Evolutionary conservation across 1,140 invertebrate genomes (phyloP), one percentile per base, ranked within the genome.

Genomic region (Phymastichus coffea): DNA sequence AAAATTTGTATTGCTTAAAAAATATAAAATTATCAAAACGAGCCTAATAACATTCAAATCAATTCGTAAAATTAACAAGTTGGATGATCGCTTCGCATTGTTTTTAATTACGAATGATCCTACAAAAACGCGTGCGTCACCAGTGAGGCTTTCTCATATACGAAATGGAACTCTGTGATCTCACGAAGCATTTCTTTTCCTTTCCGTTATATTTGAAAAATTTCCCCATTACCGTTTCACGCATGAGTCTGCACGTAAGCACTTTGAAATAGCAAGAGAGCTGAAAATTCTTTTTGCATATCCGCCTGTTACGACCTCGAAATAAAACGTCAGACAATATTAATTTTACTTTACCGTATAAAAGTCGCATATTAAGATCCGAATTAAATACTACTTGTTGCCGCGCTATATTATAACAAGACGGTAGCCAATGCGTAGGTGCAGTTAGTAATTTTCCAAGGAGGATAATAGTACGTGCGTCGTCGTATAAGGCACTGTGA

Each of bases 181-280:
- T 20, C 17, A 47, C 44, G 33, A 35, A 47, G 44, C 47, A 57
- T 38, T 47, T 57, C 48, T 35, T n/a, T 33, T 46, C 22, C 3
- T 46, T n/a, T n/a, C n/a, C n/a, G n/a, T n/a, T n/a, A n/a, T n/a
- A n/a, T n/a, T n/a, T n/a, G n/a, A n/a, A 28, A 57, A 47, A 47
- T 57, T 37, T 38, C 43, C 38, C 35, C 33, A 38, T 57, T 57
- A 47, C n/a, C 54, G 38, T 57, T 26, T 57, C n/a, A 46, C 30
- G 22, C 28, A 44, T 22, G n/a, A 38, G 19, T 28, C 33, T 25
- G 46, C 41, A 46, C 53, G 41, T 22, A 43, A 44, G 40, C 40
- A 35, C 53, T 44, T 35, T 33, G n/a, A 30, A 15, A n/a, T n/a
- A n/a, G n/a, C n/a, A n/a, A 15, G 23, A 9, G 8, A 33, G 37